Percentiles rank a stretch among this genome's conserved stretches.
These are phyloP conservation scores for Amblyraja radiata DNA, from an alignment of 2,797 vertebrate genomes.

Conservation along the genomic window DNA sequence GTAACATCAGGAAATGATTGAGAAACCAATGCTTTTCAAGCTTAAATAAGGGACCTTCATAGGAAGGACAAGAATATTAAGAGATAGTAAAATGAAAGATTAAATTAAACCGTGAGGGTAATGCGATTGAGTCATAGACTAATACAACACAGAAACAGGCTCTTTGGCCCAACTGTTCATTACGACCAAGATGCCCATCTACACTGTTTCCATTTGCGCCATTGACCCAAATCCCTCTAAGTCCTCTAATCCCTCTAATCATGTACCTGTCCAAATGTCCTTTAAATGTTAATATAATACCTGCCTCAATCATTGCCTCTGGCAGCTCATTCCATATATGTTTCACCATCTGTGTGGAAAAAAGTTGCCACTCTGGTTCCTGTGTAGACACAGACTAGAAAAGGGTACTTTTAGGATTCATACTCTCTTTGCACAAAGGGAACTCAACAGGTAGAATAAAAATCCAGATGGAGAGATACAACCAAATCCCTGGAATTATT, in stretches of 20 bases:
- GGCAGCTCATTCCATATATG: too few species aligned
- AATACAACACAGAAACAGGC: background rate
- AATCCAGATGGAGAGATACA: background rate
- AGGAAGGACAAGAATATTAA: background rate
- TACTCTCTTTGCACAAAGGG: background rate
- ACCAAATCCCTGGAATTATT: background rate
- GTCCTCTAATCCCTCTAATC: too few species aligned
- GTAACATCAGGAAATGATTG: background rate
- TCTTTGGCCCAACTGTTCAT: too few species aligned
- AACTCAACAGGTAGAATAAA: background rate
- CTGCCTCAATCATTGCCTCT: too few species aligned
- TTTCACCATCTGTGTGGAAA: too few species aligned
- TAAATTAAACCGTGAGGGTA: background rate
- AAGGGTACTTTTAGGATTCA: background rate
- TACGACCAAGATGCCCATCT: too few species aligned
- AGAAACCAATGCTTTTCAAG: background rate
- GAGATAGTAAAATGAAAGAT: background rate
- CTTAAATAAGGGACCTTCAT: background rate
- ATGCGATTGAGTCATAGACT: background rate
- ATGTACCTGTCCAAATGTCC: too few species aligned
- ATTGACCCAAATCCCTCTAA: too few species aligned
- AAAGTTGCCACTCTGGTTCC: too few species aligned
- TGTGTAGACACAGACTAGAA: too few species aligned
- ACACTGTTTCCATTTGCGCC: too few species aligned
- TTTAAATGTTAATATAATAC: too few species aligned